phyloP scores from a whole-genome alignment of 2,113 vertebrate species.

The Rhipidura dahli region DNA sequence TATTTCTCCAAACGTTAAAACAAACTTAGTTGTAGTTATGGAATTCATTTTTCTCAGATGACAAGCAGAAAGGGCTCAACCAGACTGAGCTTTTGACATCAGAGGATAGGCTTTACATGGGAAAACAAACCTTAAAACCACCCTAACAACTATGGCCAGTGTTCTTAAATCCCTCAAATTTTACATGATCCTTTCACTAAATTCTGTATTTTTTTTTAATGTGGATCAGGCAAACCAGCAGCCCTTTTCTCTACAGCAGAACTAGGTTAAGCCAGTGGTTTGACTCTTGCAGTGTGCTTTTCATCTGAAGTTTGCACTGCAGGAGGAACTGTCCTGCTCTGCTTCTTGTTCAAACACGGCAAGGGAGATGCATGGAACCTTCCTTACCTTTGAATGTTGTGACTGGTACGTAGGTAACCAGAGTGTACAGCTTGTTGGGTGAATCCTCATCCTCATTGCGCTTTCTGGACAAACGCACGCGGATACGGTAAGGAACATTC shows the following conservation, averaged over 20 bases:
- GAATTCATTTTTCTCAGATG: neutral
- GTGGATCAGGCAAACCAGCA: neutral
- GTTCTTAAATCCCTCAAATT: neutral
- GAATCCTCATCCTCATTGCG: constrained; percentile 97
- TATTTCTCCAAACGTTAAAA: neutral
- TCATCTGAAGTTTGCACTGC: neutral
- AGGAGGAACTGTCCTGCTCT: neutral
- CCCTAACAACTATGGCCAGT: accelerated
- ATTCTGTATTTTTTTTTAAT: neutral
- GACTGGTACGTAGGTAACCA: constrained; percentile 94
- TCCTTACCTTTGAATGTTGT: constrained; percentile 92
- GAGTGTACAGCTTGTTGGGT: constrained; percentile 93
- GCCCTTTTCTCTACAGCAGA: neutral
- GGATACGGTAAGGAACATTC: constrained; percentile 93
- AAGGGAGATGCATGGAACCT: neutral
- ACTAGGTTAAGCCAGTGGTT: neutral
- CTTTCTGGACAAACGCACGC: constrained; percentile 92
- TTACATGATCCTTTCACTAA: neutral
- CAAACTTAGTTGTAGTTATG: neutral
- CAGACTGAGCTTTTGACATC: neutral
- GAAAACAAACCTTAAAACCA: neutral
- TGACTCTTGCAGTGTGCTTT: neutral
- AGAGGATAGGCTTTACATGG: neutral
- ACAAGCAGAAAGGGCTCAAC: neutral
- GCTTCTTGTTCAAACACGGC: accelerated